Conservation (phyloP, 2,888 invertebrate species). For the Leptarthrus brevirostris region DNA sequence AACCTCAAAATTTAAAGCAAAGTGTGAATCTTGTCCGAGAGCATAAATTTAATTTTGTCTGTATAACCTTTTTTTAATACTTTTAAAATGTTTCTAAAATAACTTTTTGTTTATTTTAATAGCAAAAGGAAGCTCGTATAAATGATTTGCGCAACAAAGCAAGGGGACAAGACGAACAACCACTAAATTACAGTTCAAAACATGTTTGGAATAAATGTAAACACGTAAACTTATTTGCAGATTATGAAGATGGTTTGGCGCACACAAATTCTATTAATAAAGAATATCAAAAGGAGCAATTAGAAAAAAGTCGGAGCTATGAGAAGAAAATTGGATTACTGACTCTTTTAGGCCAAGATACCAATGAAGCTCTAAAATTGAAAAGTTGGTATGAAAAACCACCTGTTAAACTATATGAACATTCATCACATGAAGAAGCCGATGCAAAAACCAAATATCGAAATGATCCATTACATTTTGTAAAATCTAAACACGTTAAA, state of each 20-base stretch:
- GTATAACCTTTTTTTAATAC: too few species aligned
- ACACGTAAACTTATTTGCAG: conserved; percentile 87
- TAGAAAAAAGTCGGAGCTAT: conserved; percentile 93
- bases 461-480: conserved; percentile 80
- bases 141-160: conserved; percentile 61
- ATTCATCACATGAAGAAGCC: conserved; percentile 68
- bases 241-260: conserved; percentile 61
- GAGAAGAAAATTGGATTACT: conserved; percentile 97
- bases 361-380: conserved; percentile 85
- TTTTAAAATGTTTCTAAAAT: too few species aligned
- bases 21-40: too few species aligned
- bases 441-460: conserved; percentile 75
- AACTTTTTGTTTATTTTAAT: too few species aligned
- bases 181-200: not conserved
- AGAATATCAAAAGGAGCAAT: conserved; percentile 90
- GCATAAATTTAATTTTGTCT: too few species aligned
- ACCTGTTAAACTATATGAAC: conserved; percentile 61
- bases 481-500: conserved; percentile 66
- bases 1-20: too few species aligned
- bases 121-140: conserved; percentile 65
- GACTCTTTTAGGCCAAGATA: conserved; percentile 94
- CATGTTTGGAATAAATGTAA: too few species aligned
- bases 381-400: conserved; percentile 89
- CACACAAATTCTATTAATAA: conserved; percentile 78
- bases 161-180: conserved; percentile 46